phyloP scores from a whole-genome alignment of 2,888 invertebrate species.

The Hirtodrosophila alboralis region DNA sequence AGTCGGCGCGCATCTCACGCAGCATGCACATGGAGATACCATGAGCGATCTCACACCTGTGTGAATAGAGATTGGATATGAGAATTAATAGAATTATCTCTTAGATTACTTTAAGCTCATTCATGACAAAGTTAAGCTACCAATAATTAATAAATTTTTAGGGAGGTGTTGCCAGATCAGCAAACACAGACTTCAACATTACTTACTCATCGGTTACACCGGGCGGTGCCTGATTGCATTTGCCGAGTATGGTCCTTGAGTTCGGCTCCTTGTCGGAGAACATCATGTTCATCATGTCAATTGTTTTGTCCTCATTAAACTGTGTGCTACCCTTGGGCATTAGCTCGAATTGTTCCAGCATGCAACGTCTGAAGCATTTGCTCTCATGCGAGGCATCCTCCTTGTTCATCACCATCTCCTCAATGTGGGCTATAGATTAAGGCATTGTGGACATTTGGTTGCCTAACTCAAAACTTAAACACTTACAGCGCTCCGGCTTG shows the following conservation, averaged over 20 bases:
- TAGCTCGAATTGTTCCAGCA: slow-evolving; percentile 78
- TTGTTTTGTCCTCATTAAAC: slow-evolving; percentile 48
- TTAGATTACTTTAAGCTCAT: too few species aligned
- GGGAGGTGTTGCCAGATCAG: too few species aligned
- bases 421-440: slow-evolving; percentile 63
- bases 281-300: slow-evolving; percentile 68
- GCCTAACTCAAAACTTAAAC: background rate
- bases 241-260: slow-evolving; percentile 33
- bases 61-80: background rate
- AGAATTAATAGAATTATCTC: background rate
- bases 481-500: slow-evolving; percentile 57
- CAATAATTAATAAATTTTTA: too few species aligned
- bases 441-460: background rate
- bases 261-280: slow-evolving; percentile 53
- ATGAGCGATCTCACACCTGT: slow-evolving; percentile 74
- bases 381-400: slow-evolving; percentile 63
- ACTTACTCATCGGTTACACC: slow-evolving; percentile 69
- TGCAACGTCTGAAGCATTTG: slow-evolving; percentile 82
- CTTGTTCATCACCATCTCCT: slow-evolving; percentile 68
- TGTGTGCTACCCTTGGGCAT: slow-evolving; percentile 43
- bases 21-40: slow-evolving; percentile 71
- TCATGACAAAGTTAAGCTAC: too few species aligned
- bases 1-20: slow-evolving; percentile 51
- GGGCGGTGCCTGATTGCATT: slow-evolving; percentile 53
- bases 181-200: background rate